Conservation (phyloP, 2,113 vertebrate species). For the Chunga burmeisteri region DNA sequence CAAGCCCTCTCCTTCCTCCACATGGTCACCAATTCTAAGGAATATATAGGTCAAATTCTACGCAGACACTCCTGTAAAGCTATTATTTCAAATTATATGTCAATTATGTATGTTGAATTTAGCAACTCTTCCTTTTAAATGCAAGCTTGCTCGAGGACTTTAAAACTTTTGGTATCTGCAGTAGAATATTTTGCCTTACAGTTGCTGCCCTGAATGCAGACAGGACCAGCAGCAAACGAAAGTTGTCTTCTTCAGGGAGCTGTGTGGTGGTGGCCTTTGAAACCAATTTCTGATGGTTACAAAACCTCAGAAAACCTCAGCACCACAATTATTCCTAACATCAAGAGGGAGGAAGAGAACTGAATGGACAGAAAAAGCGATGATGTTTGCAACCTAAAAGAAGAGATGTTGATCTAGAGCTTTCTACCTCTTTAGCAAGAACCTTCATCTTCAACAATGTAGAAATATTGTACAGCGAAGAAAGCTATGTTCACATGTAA, state of each 20-base stretch:
- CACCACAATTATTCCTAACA: neutral
- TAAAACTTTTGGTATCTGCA: neutral
- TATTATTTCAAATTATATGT: conserved; percentile 45
- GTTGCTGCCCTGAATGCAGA: neutral
- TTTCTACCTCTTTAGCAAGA: neutral
- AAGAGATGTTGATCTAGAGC: neutral
- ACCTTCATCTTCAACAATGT: neutral
- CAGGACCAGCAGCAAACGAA: neutral
- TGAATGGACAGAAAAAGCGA: neutral
- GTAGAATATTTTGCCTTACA: neutral
- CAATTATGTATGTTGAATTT: conserved; percentile 36
- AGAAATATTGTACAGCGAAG: neutral
- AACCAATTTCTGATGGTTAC: neutral
- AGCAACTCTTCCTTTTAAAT: conserved; percentile 61
- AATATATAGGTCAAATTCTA: conserved; percentile 54
- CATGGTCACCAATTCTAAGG: neutral
- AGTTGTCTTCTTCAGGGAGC: neutral
- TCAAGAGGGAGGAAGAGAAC: neutral
- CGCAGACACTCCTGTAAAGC: conserved; percentile 34
- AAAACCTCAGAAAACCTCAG: neutral
- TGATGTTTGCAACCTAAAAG: neutral
- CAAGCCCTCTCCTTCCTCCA: conserved; percentile 39
- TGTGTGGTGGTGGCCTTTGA: neutral
- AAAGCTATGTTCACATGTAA: neutral
- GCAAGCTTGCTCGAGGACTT: conserved; percentile 20